These are phyloP conservation scores for Apodemus agrarius DNA, from an alignment of 2,797 vertebrate genomes.

Conservation along the genomic window DNA sequence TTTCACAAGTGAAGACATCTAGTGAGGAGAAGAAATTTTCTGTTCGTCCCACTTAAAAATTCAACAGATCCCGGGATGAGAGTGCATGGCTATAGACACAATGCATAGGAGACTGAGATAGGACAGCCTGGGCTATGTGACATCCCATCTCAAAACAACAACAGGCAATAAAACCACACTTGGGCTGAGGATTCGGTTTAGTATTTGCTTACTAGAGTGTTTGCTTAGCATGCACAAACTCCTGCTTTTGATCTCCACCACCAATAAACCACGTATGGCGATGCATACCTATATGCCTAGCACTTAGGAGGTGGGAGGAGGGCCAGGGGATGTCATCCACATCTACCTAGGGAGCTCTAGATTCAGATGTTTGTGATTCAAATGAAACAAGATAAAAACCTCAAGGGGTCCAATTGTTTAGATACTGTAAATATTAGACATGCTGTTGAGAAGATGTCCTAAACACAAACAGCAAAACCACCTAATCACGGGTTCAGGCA, in stretches of 20 bases:
- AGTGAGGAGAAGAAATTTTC: neutral
- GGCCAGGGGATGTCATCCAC: too few relatives aligned
- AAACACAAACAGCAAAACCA: neutral
- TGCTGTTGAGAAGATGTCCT: neutral
- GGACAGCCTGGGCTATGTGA: neutral
- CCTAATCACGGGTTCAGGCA: neutral
- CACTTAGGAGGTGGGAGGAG: neutral
- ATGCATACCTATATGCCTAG: too few relatives aligned
- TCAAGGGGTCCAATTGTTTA: neutral
- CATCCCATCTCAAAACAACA: neutral
- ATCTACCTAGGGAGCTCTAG: neutral
- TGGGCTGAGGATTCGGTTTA: neutral
- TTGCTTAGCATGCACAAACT: neutral
- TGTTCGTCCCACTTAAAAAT: neutral
- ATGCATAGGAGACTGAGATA: neutral
- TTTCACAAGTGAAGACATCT: neutral
- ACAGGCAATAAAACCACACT: neutral
- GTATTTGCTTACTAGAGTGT: neutral
- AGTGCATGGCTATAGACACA: neutral
- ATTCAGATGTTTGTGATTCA: neutral
- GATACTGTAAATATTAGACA: constrained; percentile 39
- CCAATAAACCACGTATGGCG: neutral
- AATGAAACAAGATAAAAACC: neutral
- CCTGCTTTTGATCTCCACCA: neutral
- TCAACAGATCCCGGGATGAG: neutral